Percentiles rank a stretch among this genome's conserved stretches.
phyloP scores from a whole-genome alignment of 2,888 invertebrate genomes.

The Zygogramma bicolorata region DNA sequence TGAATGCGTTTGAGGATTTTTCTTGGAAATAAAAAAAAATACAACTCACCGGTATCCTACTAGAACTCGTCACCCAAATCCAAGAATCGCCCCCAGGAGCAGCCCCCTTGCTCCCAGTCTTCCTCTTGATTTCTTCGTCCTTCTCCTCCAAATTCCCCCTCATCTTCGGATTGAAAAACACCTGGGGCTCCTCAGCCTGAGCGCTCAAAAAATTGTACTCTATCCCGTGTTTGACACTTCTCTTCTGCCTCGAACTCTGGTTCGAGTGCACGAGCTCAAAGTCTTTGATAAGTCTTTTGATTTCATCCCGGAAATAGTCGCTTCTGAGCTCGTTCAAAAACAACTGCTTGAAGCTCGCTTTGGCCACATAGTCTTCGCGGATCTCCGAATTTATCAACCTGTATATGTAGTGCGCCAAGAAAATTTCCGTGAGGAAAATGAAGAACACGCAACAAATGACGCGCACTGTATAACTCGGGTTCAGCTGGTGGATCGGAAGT shows the following conservation, averaged over 20 bases:
- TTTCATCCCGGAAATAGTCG: conserved; percentile 56
- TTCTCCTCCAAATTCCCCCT: conserved; percentile 69
- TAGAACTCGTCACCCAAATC: conserved; percentile 90
- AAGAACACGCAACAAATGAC: conserved; percentile 64
- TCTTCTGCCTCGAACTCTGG: conserved; percentile 32
- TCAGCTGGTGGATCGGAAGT: conserved; percentile 51
- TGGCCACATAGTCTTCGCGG: conserved; percentile 60
- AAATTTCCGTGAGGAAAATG: conserved; percentile 64
- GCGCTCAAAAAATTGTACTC: conserved; percentile 57
- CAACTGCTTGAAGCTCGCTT: conserved; percentile 57
- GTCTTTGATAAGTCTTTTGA: conserved; percentile 57
- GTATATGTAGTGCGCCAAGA: conserved; percentile 64
- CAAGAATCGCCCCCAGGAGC: conserved; percentile 82
- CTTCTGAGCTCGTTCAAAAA: conserved; percentile 58
- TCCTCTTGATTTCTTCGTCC: conserved; percentile 63
- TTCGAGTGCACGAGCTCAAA: conserved; percentile 32
- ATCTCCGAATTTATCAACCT: conserved; percentile 62
- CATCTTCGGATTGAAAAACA: conserved; percentile 81
- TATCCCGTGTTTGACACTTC: conserved; percentile 36
- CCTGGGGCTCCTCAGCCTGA: conserved; percentile 67
- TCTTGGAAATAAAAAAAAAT: too few relatives aligned
- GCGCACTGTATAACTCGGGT: conserved; percentile 63
- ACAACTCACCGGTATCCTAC: conserved; percentile 86
- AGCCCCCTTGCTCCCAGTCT: conserved; percentile 74
- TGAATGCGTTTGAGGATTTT: too few relatives aligned